A percentile compares a stretch with the other conserved stretches of the same genome.
phyloP scores from a whole-genome alignment of 2,888 invertebrate species.

The Ecdyonurus torrentis region DNA sequence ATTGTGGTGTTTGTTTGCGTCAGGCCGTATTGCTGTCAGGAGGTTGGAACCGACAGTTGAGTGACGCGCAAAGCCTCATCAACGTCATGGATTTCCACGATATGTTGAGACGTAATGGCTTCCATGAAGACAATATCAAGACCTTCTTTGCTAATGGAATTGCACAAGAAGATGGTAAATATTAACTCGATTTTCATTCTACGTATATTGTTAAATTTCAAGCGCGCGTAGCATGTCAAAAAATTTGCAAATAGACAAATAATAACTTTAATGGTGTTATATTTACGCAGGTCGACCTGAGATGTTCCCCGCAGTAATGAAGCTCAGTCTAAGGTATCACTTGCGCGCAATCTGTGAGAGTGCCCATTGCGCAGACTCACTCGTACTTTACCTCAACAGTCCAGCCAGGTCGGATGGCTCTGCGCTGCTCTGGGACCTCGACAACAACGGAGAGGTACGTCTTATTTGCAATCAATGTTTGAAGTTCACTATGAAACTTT shows the following conservation, averaged over 20 bases:
- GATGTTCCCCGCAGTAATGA: constrained; percentile 26
- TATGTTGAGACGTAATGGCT: constrained; percentile 27
- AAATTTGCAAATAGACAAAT: too few relatives aligned
- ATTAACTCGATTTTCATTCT: too few relatives aligned
- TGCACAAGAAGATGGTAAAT: constrained; percentile 20
- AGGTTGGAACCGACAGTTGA: constrained; percentile 30
- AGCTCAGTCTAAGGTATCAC: constrained; percentile 30
- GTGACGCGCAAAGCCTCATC: constrained; percentile 21
- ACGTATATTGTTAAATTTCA: constrained; percentile 3
- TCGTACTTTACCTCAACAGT: constrained; percentile 31
- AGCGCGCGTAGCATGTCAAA: not conserved
- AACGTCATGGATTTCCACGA: constrained; percentile 25
- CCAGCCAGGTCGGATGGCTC: constrained; percentile 30
- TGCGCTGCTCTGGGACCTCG: constrained; percentile 31
- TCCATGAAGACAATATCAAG: constrained; percentile 28
- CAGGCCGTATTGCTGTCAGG: constrained; percentile 32
- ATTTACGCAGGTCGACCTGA: constrained; percentile 12
- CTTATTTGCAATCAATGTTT: too few relatives aligned
- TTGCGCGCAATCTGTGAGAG: constrained; percentile 28
- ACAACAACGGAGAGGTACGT: constrained; percentile 31
- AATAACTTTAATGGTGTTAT: too few relatives aligned
- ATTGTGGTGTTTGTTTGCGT: not conserved
- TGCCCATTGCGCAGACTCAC: constrained; percentile 29
- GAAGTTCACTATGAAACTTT: too few relatives aligned
- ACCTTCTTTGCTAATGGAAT: constrained; percentile 32